Evolutionary conservation across 2,888 invertebrate genomes (phyloP), one percentile per base, ranked within the genome.

Genomic region (Orchestes rusci): DNA sequence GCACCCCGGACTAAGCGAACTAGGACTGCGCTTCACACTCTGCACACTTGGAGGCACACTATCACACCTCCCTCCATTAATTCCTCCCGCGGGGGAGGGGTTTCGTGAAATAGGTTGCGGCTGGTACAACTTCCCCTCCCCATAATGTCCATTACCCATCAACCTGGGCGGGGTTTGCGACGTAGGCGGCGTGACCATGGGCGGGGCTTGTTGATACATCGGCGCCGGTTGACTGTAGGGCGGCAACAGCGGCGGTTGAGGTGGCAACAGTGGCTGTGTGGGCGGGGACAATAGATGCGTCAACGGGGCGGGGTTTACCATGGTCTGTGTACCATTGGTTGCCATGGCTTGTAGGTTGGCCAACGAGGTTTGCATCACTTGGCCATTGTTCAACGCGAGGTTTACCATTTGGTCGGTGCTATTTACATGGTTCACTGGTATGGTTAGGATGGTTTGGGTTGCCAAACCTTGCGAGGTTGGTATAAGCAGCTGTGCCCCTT

Each of bases 391-490:
- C 52, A 88, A 74, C 3, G 87, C 85, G 59, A 89, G 70, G 65
- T 89, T 84, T 18, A 84, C 83, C 79, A 84, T 83, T 62, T 77
- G 77, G 62, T 77, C 76, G 56, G 72, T 72, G 55, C 69, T 69
- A 71, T 86, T 87, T 54, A 89, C 85, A 71, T 89, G 87, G 70
- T 85, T 89, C 48, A 94, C 89, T 42, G 94, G 94, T 65, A 95
- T 94, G 55, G 94, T 93, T 59, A 95, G 75, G 64, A 95, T 92
- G 61, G 94, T 94, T 73, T 95, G 95, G 39, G 93, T 88, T 41
- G 92, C 91, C 65, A 94, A 84, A 57, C 93, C 60, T 58, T 60
- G 60, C 51, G 93, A 90, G 42, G 94, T 94, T 39, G 94, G 94
- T 72, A 95, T 94, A 59, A 94, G 80, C 45, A 95, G 77, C 66